phyloP scores from a whole-genome alignment of 2,888 invertebrate genomes.

The Cryptophagus acutangulus region DNA sequence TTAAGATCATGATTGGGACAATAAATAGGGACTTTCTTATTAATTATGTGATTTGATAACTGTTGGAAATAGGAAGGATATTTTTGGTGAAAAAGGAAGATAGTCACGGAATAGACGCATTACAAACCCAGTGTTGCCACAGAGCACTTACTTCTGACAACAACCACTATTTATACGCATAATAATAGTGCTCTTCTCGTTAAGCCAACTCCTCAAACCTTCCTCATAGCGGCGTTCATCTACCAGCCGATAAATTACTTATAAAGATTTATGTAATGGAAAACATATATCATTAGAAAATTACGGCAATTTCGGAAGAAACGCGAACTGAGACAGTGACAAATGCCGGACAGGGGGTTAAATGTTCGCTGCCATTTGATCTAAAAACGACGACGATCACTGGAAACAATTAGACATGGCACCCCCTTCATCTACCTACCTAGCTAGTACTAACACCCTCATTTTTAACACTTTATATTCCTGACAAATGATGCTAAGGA shows the following conservation, averaged over 20 bases:
- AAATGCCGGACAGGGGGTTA: constrained; percentile 45
- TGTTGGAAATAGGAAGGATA: too few species aligned
- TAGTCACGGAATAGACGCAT: constrained; percentile 42
- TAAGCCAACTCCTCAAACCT: constrained; percentile 45
- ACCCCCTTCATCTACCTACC: constrained; percentile 39
- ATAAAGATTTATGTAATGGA: constrained; percentile 48
- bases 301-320: constrained; percentile 45
- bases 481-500: constrained; percentile 45
- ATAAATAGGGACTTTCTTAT: too few species aligned
- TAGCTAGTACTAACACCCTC: constrained; percentile 29
- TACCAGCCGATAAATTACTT: constrained; percentile 44
- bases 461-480: constrained; percentile 50
- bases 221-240: constrained; percentile 27
- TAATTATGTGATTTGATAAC: too few species aligned
- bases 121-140: constrained; percentile 36
- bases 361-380: constrained; percentile 41
- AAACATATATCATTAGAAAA: constrained; percentile 47
- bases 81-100: too few species aligned
- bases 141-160: constrained; percentile 61
- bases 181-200: constrained; percentile 50
- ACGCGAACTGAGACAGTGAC: constrained; percentile 42
- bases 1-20: too few species aligned
- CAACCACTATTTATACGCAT: constrained; percentile 64
- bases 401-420: constrained; percentile 43
- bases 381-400: constrained; percentile 42